Evolutionary conservation across 2,797 vertebrate genomes (phyloP).

Genomic region (Ceryle rudis): DNA sequence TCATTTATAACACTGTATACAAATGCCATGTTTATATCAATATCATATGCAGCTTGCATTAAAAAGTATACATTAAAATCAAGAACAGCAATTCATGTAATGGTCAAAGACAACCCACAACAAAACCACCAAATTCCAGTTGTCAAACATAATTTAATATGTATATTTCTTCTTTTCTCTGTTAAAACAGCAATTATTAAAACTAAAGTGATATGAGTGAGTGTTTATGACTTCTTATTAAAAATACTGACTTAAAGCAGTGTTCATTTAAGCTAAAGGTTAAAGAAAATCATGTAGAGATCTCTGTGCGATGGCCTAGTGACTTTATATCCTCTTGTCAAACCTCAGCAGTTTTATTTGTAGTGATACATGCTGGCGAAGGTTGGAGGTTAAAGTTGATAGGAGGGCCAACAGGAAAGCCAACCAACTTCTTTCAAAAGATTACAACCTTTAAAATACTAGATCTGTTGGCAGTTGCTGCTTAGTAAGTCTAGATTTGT

Average conservation of each 20-base stretch:
- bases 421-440: conserved; percentile 85
- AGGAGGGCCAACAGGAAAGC: conserved; percentile 89
- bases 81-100: conserved; percentile 91
- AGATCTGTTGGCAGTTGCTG: conserved; percentile 83
- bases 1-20: conserved; percentile 85
- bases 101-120: conserved; percentile 94
- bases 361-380: conserved; percentile 86
- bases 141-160: conserved; percentile 99
- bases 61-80: conserved; percentile 81
- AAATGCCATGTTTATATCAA: conserved; percentile 80
- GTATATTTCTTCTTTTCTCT: conserved; percentile 84
- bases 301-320: conserved; percentile 79
- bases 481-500: conserved; percentile 75
- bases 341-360: conserved; percentile 85
- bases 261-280: conserved; percentile 75
- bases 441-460: conserved; percentile 87
- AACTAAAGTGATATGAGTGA: conserved; percentile 83
- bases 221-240: conserved; percentile 86
- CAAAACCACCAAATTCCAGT: conserved; percentile 91
- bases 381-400: conserved; percentile 95
- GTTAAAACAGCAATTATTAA: conserved; percentile 92
- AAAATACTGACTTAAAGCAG: conserved; percentile 76
- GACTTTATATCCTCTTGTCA: conserved; percentile 85
- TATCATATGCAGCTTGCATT: conserved; percentile 82
- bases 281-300: conserved; percentile 81